Base-by-base conservation (phyloP, 1,140 invertebrate species). In the Scaptodrosophila lebanonensis region DNA sequence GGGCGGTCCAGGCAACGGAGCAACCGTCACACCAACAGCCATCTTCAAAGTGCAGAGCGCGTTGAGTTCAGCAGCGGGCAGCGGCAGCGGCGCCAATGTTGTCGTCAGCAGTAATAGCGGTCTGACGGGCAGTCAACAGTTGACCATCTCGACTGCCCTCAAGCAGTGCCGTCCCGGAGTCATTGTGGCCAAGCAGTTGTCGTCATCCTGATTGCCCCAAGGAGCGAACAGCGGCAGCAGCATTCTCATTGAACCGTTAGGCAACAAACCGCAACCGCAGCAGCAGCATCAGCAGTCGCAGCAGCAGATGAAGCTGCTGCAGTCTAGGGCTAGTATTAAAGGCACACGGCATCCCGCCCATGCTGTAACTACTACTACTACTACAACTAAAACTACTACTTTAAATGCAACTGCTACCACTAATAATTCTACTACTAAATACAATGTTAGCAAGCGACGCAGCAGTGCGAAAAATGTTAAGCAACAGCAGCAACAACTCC, bases 111-210 rank as follows among this genome's bases (percentile, higher is more conserved):
- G 60, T 18, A 52, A 33, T 53, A 66, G 35, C 54, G 72, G 38
- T 57, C 47, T 22, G 64, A 61, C 48, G 49, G 53, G 25, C 44
- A 35, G 60, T 44, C 57, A 43, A 27, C 47, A 63, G 53, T 47
- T 86, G 13, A 85, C 85, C 47, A 83, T 86, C 36, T 76, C 89
- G 87, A 58, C 89, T 86, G 54, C 89, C 0, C 53, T 85, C 4
- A 86, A 92, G 65, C 93, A 95, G 66, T 92, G 93, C 61, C 90
- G 94, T 66, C 94, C 94, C 6, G 94, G 94, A 49, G 94, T 95
- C 13, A 95, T 95, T 65, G 94, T 96, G 44, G 94, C 94, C 38
- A 95, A 95, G 85, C 92, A 93, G 65, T 42, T 85, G 62, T 84
- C 84, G 66, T 85, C 82, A 36, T 87, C 86, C 66, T 87, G 86